Evolutionary conservation across 2,888 invertebrate genomes (phyloP).

Genomic region (Volucella inflata): DNA sequence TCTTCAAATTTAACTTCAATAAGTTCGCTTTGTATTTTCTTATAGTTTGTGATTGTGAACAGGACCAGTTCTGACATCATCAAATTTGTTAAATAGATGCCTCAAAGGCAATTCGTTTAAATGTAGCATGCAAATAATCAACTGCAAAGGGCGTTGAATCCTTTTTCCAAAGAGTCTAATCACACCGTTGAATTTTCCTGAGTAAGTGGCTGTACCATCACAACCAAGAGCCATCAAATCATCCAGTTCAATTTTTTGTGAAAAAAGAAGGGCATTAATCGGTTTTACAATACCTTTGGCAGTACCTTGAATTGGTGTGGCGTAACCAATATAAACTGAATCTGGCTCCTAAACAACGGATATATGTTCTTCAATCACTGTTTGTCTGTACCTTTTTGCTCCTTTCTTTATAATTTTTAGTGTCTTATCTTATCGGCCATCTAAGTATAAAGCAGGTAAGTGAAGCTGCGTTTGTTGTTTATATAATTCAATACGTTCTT

Average conservation of each 20-base stretch:
- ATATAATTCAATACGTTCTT: not conserved
- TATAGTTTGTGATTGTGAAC: too few species aligned
- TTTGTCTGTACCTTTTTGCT: constrained; percentile 17
- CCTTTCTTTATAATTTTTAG: not conserved
- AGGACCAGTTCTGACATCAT: constrained; percentile 14
- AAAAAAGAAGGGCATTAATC: constrained; percentile 1
- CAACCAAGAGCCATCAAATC: constrained; percentile 29
- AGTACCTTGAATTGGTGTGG: constrained; percentile 1
- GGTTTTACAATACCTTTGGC: constrained; percentile 9
- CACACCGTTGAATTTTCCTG: constrained; percentile 39
- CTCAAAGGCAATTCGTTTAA: constrained; percentile 34
- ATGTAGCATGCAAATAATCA: constrained; percentile 35
- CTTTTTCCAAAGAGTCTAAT: constrained; percentile 24
- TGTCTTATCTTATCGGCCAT: constrained; percentile 13
- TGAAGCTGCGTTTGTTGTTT: not conserved
- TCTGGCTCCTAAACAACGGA: constrained; percentile 9
- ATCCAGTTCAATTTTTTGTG: constrained; percentile 4
- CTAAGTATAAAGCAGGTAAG: constrained; percentile 26
- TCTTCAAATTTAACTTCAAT: not conserved
- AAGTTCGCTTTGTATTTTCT: not conserved
- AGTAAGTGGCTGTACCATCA: constrained; percentile 30
- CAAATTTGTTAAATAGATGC: too few species aligned
- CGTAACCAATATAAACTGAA: constrained; percentile 6
- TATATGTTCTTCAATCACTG: constrained; percentile 15
- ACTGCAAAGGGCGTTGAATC: constrained; percentile 26